A percentile compares a stretch with the other conserved stretches of the same genome.
phyloP scores from a whole-genome alignment of 2,888 invertebrate genomes.

The Smittia sp. region DNA sequence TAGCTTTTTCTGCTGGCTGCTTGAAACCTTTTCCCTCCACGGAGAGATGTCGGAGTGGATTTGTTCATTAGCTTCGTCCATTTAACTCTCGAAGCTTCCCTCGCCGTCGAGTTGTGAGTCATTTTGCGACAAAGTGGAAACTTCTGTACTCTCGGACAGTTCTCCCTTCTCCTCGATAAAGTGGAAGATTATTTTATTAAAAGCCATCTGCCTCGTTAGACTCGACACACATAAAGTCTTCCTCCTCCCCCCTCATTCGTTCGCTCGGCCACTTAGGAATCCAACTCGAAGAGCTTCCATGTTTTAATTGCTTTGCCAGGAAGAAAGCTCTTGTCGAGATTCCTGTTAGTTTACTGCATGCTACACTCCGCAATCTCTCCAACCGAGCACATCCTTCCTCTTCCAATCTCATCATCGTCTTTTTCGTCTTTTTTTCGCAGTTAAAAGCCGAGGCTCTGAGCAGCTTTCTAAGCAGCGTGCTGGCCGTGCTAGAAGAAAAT shows the following conservation, averaged over 20 bases:
- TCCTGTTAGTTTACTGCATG: not conserved
- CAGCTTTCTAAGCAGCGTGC: not conserved
- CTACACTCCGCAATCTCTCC: not conserved
- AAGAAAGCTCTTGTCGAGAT: not conserved
- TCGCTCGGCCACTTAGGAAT: not conserved
- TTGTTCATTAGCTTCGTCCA: not conserved
- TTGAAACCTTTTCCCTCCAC: not conserved
- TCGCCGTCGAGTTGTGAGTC: not conserved
- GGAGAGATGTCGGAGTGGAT: no score
- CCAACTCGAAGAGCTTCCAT: not conserved
- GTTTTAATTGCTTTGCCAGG: slow-evolving; percentile 6
- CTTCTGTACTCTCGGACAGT: not conserved
- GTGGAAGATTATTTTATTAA: slow-evolving; percentile 19
- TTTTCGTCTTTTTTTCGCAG: not conserved
- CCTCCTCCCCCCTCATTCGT: not conserved
- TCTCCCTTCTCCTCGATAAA: slow-evolving; percentile 1
- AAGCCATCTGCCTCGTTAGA: slow-evolving; percentile 17
- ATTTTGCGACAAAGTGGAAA: not conserved
- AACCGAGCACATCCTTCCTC: slow-evolving; percentile 8
- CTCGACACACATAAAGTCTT: not conserved
- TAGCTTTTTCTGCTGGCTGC: not conserved
- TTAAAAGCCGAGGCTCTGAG: slow-evolving; percentile 6
- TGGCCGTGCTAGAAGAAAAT: not conserved
- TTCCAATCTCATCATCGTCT: no score
- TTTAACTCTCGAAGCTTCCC: not conserved